These are phyloP conservation scores for Octodonta nipae DNA, from an alignment of 2,888 invertebrate species.

Conservation along the genomic window DNA sequence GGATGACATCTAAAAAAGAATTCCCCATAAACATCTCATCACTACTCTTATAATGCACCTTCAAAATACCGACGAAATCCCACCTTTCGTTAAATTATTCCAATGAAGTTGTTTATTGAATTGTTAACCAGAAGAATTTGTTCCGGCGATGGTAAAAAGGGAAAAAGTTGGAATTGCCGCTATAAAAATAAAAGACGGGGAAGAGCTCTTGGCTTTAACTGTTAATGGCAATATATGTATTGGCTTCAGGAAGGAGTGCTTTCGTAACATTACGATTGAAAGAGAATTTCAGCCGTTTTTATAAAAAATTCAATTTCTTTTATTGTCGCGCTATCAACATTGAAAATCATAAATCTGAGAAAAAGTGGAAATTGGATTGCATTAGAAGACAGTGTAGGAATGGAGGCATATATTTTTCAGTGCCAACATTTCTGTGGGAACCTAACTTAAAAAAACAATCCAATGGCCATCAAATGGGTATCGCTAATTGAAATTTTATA, in stretches of 20 bases:
- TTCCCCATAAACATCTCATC: too few relatives aligned
- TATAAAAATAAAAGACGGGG: constrained; percentile 29
- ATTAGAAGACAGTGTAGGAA: too few relatives aligned
- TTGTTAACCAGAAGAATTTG: constrained; percentile 13
- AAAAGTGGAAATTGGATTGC: constrained; percentile 19
- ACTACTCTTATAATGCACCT: too few relatives aligned
- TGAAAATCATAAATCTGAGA: constrained; percentile 33
- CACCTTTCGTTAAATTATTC: constrained; percentile 9
- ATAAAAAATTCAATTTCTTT: constrained; percentile 35
- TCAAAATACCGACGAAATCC: too few relatives aligned
- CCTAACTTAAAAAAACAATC: too few relatives aligned
- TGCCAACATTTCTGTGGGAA: too few relatives aligned
- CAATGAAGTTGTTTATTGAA: constrained; percentile 13
- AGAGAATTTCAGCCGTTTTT: constrained; percentile 16
- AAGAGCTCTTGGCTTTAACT: constrained; percentile 19
- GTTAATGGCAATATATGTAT: constrained; percentile 18
- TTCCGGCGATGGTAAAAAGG: constrained; percentile 18
- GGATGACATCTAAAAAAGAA: too few relatives aligned
- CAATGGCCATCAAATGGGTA: too few relatives aligned
- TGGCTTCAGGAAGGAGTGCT: constrained; percentile 12
- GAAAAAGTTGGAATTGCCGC: constrained; percentile 27
- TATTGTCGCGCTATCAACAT: constrained; percentile 37
- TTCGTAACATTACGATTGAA: constrained; percentile 15
- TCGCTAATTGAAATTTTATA: too few relatives aligned
- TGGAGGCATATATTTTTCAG: too few relatives aligned